Percentiles rank a stretch among this genome's conserved stretches.
Evolutionary conservation across 2,888 invertebrate genomes (phyloP).

Genomic region (Watsonalla binaria): DNA sequence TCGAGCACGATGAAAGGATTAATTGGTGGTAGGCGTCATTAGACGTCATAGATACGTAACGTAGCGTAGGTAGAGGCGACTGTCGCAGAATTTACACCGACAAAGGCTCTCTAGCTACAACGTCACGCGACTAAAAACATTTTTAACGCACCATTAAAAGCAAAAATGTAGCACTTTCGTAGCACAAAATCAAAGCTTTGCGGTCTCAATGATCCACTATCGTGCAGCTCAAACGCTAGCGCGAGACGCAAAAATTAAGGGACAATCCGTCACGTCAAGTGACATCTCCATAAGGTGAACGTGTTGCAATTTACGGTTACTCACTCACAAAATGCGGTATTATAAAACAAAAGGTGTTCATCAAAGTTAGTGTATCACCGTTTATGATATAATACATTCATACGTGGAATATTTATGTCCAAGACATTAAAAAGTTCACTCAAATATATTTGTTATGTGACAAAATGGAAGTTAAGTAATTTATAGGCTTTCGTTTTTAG

Average conservation of each 20-base stretch:
- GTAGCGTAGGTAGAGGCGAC: constrained; percentile 28
- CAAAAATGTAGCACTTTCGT: constrained; percentile 38
- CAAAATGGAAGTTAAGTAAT: too few relatives aligned
- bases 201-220: constrained; percentile 47
- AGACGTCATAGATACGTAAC: constrained; percentile 12
- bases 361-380: too few relatives aligned
- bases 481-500: too few relatives aligned
- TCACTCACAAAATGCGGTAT: too few relatives aligned
- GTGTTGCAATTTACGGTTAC: too few relatives aligned
- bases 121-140: constrained; percentile 45
- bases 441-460: too few relatives aligned
- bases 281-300: too few relatives aligned
- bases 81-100: constrained; percentile 21
- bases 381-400: too few relatives aligned
- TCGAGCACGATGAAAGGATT: constrained; percentile 1
- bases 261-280: too few relatives aligned
- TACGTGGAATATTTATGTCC: too few relatives aligned
- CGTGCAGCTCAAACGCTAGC: constrained; percentile 18
- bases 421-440: too few relatives aligned
- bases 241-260: not conserved
- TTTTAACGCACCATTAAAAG: constrained; percentile 46
- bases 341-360: too few relatives aligned
- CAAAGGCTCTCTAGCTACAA: constrained; percentile 20
- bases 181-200: constrained; percentile 55
- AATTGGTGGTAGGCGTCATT: constrained; percentile 1